These are phyloP conservation scores for Anarhynchus alexandrinus DNA, from an alignment of 2,113 vertebrate genomes.

Conservation along the genomic window DNA sequence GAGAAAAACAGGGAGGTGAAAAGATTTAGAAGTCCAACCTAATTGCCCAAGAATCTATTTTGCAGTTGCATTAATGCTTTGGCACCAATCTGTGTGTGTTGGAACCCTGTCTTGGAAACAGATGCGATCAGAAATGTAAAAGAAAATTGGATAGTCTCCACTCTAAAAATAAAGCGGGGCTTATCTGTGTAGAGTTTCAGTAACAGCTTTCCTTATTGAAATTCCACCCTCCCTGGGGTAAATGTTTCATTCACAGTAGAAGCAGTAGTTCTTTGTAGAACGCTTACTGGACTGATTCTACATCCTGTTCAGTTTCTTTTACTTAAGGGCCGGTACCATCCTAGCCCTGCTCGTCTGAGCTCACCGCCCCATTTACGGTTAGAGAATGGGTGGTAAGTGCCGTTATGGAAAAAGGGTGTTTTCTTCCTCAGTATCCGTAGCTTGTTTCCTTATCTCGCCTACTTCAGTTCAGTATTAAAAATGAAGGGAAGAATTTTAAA, in stretches of 20 bases:
- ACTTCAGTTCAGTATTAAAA: not conserved
- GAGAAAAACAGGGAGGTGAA: not conserved
- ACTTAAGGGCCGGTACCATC: fast-evolving
- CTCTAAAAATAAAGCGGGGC: not conserved
- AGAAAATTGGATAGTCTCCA: not conserved
- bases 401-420: not conserved
- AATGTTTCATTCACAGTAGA: not conserved
- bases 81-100: not conserved
- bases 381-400: not conserved
- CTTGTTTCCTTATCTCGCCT: not conserved
- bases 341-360: not conserved
- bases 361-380: fast-evolving
- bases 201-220: not conserved
- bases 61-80: not conserved
- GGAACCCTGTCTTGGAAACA: not conserved
- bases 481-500: not conserved
- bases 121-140: not conserved
- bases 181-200: not conserved
- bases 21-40: not conserved
- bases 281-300: not conserved
- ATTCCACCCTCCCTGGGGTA: not conserved
- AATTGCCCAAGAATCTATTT: not conserved
- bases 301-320: not conserved
- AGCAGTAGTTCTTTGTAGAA: not conserved
- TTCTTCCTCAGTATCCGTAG: not conserved